Evolutionary conservation across 2,888 invertebrate genomes (phyloP).

Genomic region (Drosophila helvetica): DNA sequence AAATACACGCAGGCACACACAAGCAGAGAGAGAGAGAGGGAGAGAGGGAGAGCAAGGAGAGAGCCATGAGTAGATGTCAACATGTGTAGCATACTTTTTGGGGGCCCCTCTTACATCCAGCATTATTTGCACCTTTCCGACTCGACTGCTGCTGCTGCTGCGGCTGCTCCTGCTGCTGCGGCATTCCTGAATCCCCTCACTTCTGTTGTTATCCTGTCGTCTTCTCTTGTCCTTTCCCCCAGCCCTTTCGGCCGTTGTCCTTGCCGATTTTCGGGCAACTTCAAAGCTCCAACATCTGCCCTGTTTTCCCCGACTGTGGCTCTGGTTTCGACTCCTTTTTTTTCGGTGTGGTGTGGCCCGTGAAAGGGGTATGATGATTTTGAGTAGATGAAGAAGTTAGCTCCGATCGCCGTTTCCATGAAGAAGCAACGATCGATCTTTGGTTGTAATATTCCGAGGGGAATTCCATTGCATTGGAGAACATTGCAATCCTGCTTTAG

Average conservation of each 20-base stretch:
- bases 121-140: slow-evolving; percentile 74
- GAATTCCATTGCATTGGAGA: no score
- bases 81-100: slow-evolving; percentile 71
- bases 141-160: not conserved
- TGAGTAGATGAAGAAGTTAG: not conserved
- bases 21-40: not conserved
- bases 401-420: no score
- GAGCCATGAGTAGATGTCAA: slow-evolving; percentile 59
- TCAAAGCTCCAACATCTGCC: slow-evolving; percentile 52
- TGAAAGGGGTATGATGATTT: not conserved
- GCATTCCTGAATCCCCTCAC: not conserved
- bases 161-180: not conserved
- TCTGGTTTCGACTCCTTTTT: slow-evolving; percentile 30
- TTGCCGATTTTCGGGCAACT: slow-evolving; percentile 47
- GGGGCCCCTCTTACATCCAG: slow-evolving; percentile 56
- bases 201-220: slow-evolving; percentile 23
- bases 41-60: slow-evolving; percentile 1
- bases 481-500: no score
- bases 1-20: slow-evolving; percentile 26
- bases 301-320: not conserved
- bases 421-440: no score
- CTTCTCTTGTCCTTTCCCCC: slow-evolving; percentile 1
- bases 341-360: not conserved
- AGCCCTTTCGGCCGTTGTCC: slow-evolving; percentile 4
- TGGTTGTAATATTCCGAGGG: no score